Evolutionary conservation across 2,888 invertebrate genomes (phyloP).

Genomic region (Stictocephala bisonia): DNA sequence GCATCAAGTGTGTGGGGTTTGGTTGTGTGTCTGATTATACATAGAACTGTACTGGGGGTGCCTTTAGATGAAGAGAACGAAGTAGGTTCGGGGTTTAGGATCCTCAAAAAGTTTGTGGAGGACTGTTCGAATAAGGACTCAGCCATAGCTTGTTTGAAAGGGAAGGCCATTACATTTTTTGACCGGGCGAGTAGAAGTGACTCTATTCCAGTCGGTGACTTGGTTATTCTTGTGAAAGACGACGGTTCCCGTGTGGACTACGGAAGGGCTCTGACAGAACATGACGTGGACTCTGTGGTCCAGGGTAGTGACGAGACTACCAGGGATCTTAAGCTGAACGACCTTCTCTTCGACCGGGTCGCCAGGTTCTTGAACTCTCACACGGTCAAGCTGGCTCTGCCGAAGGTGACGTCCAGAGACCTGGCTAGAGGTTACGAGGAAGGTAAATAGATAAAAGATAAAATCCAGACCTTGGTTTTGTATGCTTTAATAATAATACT

Average conservation of each 20-base stretch:
- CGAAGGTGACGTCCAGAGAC: conserved; percentile 75
- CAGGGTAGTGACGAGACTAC: conserved; percentile 67
- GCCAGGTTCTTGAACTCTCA: conserved; percentile 81
- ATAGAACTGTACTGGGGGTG: conserved; percentile 22
- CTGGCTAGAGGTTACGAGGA: conserved; percentile 80
- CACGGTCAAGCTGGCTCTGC: conserved; percentile 81
- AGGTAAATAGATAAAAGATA: conserved; percentile 68
- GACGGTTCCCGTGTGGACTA: conserved; percentile 64
- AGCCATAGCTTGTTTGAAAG: conserved; percentile 78
- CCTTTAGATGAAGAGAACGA: conserved; percentile 68
- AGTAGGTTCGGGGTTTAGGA: conserved; percentile 62
- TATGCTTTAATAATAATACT: conserved; percentile 40
- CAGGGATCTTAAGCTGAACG: conserved; percentile 77
- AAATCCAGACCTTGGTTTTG: conserved; percentile 22
- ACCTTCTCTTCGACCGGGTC: conserved; percentile 79
- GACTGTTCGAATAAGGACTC: conserved; percentile 74
- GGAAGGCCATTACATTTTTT: conserved; percentile 80
- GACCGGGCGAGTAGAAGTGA: conserved; percentile 79
- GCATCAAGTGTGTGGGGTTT: conserved; percentile 30
- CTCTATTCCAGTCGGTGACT: conserved; percentile 63
- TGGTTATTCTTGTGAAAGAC: conserved; percentile 68
- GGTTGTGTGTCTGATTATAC: conserved; percentile 18
- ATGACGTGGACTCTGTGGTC: conserved; percentile 77
- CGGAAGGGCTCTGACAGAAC: conserved; percentile 75
- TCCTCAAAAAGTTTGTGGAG: conserved; percentile 71